Percentiles rank a stretch among this genome's conserved stretches.
Conservation (phyloP, 2,888 invertebrate species). For the Drosophila prolongata region DNA sequence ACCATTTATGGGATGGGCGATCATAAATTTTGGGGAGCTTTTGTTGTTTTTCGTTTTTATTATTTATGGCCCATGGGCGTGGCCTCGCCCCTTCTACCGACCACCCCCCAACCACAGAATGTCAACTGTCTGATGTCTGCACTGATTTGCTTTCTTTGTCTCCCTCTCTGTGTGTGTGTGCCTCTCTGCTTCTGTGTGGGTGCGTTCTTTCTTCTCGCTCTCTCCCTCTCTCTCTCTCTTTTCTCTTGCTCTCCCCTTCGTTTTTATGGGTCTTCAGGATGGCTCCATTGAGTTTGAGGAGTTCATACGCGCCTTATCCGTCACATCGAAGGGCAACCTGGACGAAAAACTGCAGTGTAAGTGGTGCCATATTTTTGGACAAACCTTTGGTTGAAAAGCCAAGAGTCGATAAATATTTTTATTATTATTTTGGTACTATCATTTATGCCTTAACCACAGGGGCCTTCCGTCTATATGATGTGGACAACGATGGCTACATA, state of each 20-base stretch:
- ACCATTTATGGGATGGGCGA: conserved; percentile 21
- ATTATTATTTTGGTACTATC: background rate
- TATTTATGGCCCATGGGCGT: conserved; percentile 61
- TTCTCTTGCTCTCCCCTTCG: conserved; percentile 15
- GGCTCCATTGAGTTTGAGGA: conserved; percentile 99
- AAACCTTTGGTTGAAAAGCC: background rate
- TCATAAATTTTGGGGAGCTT: conserved; percentile 47
- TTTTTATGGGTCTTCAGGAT: conserved; percentile 88
- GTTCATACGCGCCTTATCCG: conserved; percentile 98
- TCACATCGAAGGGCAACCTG: conserved; percentile 98
- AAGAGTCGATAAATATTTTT: background rate
- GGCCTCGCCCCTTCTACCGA: background rate
- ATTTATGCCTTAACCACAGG: conserved; percentile 86
- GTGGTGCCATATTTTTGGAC: conserved; percentile 83
- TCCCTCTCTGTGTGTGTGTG: conserved; percentile 19
- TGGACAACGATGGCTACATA: conserved; percentile 98
- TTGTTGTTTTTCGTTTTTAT: conserved; percentile 27
- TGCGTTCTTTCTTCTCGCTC: conserved; percentile 6
- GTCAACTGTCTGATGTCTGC: conserved; percentile 72
- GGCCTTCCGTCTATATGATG: conserved; percentile 98
- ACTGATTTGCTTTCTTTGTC: conserved; percentile 76
- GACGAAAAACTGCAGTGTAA: conserved; percentile 99
- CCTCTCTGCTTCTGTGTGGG: conserved; percentile 6
- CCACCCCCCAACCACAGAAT: conserved; percentile 38
- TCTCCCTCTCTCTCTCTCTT: conserved; percentile 8